Evolutionary conservation across 1,140 invertebrate species (phyloP), one percentile per base, ranked within the genome.

Genomic region (Lanistes nyassanus): DNA sequence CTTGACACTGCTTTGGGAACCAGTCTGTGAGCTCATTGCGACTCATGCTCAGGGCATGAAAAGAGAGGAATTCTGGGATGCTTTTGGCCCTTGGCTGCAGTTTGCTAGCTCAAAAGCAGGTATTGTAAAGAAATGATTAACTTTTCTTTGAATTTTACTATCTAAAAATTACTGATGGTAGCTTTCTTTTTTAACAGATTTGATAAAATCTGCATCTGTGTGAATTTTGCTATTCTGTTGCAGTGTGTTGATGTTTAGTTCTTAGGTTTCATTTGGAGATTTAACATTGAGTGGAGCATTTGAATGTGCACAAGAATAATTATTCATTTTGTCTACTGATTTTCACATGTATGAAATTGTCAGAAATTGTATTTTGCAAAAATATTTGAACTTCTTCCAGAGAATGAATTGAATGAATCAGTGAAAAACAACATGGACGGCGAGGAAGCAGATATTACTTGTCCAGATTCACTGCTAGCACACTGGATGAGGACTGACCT

Each of bases 1-100:
- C 86, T 97, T 98, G 80, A 94, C 94, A 81, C 89, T 96, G 31
- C 83, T 98, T 0, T 98, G 96, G 96, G 93, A 94, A 64, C 94
- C 95, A n/a, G 89, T 94, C 0, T 89, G 91, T 11, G 92, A 94
- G 82, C 90, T 96, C 29, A 93, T 98, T 69, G 89, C 92, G 4
- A 91, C 92, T 11, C 94, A 94, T 85, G 94, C 94, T 0, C 90
- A 91, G 79, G 90, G 91, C 2, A 90, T 96, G 84, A 85, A 92
- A 0, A 90, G 90, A 26, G 86, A 92, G 6, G 88, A 91, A 60
- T 97, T 97, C 90, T 98, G 97, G 96, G 86, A 90, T 26, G 88
- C 94, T 23, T 97, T 94, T 84, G 85, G 92, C 23, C 83, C 90
- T 7, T 92, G 94, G 80, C 85, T 98, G 21, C 82, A 91, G 76